Evolutionary conservation across 2,888 invertebrate species (phyloP), one percentile per base, ranked within the genome.

Genomic region (Apotomis capreana): DNA sequence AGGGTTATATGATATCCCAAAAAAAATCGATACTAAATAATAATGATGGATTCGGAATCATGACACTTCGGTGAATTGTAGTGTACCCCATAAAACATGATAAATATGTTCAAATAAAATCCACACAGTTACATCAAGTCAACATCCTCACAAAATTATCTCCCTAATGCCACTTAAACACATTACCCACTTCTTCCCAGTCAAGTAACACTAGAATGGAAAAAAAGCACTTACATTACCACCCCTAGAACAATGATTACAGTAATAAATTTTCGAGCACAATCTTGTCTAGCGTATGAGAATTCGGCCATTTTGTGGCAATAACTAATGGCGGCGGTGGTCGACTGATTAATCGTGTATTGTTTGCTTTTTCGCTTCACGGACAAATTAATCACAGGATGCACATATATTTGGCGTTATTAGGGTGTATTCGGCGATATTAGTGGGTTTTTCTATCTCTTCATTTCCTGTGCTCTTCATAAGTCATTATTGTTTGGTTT

Each of bases 221-320:
- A 71, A 71, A 69, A 70, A 59, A 65, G 10, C 63, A 72, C 62
- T 51, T 52, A 72, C 68, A 63, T 69, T 58, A 69, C 69, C 62
- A n/a, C 72, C 73, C 59, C 69, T 55, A 69, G 69, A 69, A 70
- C 74, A 70, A 74, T 74, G 74, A 74, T 74, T 74, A 67, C 74
- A 52, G 65, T 68, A 57, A 74, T 74, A 74, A 74, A 74, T 74
- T 74, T 57, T 62, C 52, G 52, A 67, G 52, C 70, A 69, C 69
- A 70, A 74, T 74, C 74, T 74, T 74, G 64, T 69, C 73, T 62
- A 68, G 67, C 67, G 70, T 74, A 74, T 70, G 74, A 74, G 74
- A 68, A 67, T 70, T 70, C 70, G 70, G 70, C 52, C 63, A 65
- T 69, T 73, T 73, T 60, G 67, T 70, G 74, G 67, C 74, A 70